Percentiles rank a stretch among this genome's conserved stretches.
Conservation (phyloP, 1,140 invertebrate species). For the Pinna nobilis region DNA sequence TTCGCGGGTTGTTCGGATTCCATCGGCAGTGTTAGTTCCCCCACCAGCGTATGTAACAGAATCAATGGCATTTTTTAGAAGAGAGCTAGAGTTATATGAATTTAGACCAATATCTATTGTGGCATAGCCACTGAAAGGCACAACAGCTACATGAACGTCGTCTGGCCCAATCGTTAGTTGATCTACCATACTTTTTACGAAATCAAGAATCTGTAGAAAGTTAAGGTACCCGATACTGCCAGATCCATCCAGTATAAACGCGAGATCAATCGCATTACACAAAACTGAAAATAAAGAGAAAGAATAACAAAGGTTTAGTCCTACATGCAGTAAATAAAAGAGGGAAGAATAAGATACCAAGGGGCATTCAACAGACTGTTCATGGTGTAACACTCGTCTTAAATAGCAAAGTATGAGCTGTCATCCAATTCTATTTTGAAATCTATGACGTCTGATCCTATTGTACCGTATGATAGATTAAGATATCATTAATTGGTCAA, state of each 20-base stretch:
- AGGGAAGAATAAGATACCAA: too few relatives aligned
- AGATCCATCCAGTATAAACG: slow-evolving; percentile 16
- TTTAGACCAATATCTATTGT: slow-evolving; percentile 1
- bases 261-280: slow-evolving; percentile 12
- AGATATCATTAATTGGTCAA: too few relatives aligned
- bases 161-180: slow-evolving; percentile 5
- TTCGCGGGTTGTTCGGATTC: neutral
- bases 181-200: slow-evolving; percentile 15
- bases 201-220: slow-evolving; percentile 5
- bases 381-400: too few relatives aligned
- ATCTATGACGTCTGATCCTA: too few relatives aligned
- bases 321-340: neutral
- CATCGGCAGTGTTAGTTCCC: neutral
- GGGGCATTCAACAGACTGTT: too few relatives aligned
- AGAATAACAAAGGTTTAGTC: neutral
- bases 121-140: slow-evolving; percentile 5
- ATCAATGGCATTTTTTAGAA: slow-evolving; percentile 1
- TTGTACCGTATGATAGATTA: too few relatives aligned
- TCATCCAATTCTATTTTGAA: too few relatives aligned
- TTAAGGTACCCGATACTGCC: slow-evolving; percentile 1
- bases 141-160: slow-evolving; percentile 1
- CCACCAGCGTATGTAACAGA: slow-evolving; percentile 1
- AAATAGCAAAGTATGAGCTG: too few relatives aligned
- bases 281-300: neutral
- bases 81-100: neutral